Evolutionary conservation across 2,797 vertebrate genomes (phyloP).

Genomic region (Microcaecilia unicolor): DNA sequence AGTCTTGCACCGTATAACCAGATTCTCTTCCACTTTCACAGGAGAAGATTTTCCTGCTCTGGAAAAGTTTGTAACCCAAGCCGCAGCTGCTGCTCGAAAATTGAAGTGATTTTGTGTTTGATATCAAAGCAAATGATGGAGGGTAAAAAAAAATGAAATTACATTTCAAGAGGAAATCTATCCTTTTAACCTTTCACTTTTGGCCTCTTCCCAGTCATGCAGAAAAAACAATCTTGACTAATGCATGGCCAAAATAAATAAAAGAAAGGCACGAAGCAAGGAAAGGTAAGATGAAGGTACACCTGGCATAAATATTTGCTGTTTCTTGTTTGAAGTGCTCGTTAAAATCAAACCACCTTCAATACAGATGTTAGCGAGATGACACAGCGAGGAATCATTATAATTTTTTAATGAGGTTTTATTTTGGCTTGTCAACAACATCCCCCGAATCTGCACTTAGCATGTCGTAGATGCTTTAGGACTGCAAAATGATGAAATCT

Average conservation of each 20-base stretch:
- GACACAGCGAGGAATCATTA: too few relatives aligned
- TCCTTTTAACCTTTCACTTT: constrained; percentile 59
- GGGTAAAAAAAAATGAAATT: constrained; percentile 53
- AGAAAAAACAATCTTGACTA: constrained; percentile 59
- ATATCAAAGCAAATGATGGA: constrained; percentile 35
- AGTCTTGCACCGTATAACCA: too few relatives aligned
- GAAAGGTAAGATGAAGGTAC: too few relatives aligned
- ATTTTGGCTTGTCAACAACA: too few relatives aligned
- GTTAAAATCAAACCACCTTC: too few relatives aligned
- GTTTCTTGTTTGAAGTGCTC: constrained; percentile 33
- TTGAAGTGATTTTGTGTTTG: constrained; percentile 36
- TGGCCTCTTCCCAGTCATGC: constrained; percentile 41
- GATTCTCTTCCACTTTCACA: not conserved
- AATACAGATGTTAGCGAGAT: too few relatives aligned
- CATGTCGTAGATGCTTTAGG: too few relatives aligned
- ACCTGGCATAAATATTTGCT: constrained; percentile 22
- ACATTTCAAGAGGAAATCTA: constrained; percentile 50
- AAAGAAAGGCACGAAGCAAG: constrained; percentile 17
- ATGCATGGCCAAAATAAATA: constrained; percentile 48
- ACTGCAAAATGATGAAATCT: too few relatives aligned
- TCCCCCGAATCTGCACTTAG: too few relatives aligned
- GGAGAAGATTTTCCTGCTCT: too few relatives aligned
- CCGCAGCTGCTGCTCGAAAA: constrained; percentile 36
- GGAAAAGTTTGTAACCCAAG: not conserved
- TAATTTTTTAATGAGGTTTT: too few relatives aligned